Percentiles rank a stretch among this genome's conserved stretches.
Evolutionary conservation across 2,888 invertebrate species (phyloP).

Genomic region (Drosophila borborema): DNA sequence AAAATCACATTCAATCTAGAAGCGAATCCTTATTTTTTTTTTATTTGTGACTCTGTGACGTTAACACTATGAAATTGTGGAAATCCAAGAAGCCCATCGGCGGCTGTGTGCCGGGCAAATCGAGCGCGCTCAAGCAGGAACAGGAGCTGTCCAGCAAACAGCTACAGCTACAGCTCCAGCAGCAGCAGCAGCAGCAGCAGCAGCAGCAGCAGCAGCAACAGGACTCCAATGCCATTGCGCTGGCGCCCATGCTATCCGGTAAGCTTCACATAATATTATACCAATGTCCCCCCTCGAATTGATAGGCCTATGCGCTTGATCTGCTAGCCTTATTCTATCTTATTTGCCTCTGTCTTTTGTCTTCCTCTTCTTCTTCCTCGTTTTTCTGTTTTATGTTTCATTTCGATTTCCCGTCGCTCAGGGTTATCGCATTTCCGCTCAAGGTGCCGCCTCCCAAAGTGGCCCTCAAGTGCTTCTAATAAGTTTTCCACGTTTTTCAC

Average conservation of each 20-base stretch:
- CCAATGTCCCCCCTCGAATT: background rate
- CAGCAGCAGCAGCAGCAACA: conserved; percentile 41
- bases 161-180: conserved; percentile 42
- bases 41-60: conserved; percentile 11
- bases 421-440: conserved; percentile 79
- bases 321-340: background rate
- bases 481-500: conserved; percentile 54
- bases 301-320: background rate
- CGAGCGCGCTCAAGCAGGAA: conserved; percentile 80
- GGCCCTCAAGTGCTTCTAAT: conserved; percentile 64
- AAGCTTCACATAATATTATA: background rate
- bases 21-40: conserved; percentile 4
- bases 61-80: conserved; percentile 84
- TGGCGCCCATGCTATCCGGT: conserved; percentile 84
- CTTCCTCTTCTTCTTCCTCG: background rate
- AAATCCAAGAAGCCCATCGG: conserved; percentile 85
- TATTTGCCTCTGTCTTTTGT: background rate
- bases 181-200: conserved; percentile 17
- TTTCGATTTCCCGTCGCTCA: conserved; percentile 67
- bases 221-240: conserved; percentile 76
- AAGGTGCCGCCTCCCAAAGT: conserved; percentile 60
- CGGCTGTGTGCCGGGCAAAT: conserved; percentile 85
- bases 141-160: conserved; percentile 66
- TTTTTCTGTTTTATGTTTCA: conserved; percentile 37
- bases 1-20: conserved; percentile 5